Base-by-base conservation (phyloP, 1,140 invertebrate species). In the Stegodyphus mimosarum region DNA sequence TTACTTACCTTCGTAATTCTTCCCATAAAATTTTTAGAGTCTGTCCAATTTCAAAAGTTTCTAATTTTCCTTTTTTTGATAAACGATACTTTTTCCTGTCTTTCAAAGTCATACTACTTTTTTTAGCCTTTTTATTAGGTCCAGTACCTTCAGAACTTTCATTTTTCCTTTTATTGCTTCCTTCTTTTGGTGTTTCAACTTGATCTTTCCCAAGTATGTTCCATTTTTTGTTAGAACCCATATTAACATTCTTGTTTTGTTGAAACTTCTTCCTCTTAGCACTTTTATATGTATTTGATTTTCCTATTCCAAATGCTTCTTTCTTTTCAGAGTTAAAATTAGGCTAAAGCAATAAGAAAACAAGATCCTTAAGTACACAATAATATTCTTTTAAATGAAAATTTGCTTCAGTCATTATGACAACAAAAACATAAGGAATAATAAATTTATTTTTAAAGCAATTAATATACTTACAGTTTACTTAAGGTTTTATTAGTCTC, bases 11-110 rank as follows among this genome's bases (percentile, higher is more conserved):
- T 87, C 90, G 83, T 4, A 91, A 71, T 85, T 94, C 94, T 90
- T 97, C 96, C 89, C 95, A 94, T 17, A 96, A 92, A 87, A 94
- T 91, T 88, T 96, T 96, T 0, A 94, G 94, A 89, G 94, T 92
- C 13, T 93, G 90, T 10, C 94, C 92, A n/a, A 95, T 90, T 84
- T 95, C 93, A 89, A 88, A 91, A 77, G 90, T 89, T 90, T 89
- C 75, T 89, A 17, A 69, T 86, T 33, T 72, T 49, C 73, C 74
- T 52, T 86, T 71, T 49, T 73, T 53, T 53, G 10, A n/a, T 52
- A 13, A 7, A 15, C 71, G 33, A 50, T 13, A 11, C 33, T n/a
- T 52, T 51, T 73, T 73, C 13, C 50, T 13, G 7, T 48, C 71
- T 73, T 51, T 11, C 55, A 60, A 60, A 2, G 55, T 60, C 15